phyloP scores from a whole-genome alignment of 1,140 invertebrate species.

The Bicyclus anynana region DNA sequence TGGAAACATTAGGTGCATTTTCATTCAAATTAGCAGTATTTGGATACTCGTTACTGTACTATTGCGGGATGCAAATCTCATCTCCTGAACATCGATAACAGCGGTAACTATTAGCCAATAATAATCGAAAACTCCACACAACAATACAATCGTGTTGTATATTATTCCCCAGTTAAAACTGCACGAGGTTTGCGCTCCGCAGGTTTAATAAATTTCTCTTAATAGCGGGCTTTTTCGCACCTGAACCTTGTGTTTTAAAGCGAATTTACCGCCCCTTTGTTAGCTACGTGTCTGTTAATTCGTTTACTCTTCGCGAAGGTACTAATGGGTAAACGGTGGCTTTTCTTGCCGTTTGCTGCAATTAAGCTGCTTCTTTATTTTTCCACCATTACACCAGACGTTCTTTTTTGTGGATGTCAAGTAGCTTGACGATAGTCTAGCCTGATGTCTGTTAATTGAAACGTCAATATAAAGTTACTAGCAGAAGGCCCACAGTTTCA shows the following conservation, averaged over 20 bases:
- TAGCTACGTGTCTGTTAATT: conserved; percentile 65
- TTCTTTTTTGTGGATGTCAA: too few relatives aligned
- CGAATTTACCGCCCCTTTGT: conserved; percentile 61
- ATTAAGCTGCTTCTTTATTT: too few relatives aligned
- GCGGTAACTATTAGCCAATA: background rate
- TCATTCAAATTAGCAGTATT: too few relatives aligned
- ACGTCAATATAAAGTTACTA: too few relatives aligned
- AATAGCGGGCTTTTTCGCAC: conserved; percentile 62
- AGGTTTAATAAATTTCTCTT: conserved; percentile 63
- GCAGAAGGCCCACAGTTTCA: too few relatives aligned
- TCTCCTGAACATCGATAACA: background rate
- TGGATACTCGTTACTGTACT: too few relatives aligned
- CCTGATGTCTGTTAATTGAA: too few relatives aligned
- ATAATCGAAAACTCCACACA: background rate
- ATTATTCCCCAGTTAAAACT: conserved; percentile 8
- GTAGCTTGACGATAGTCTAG: too few relatives aligned
- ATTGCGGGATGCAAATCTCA: too few relatives aligned
- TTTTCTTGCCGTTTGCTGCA: conserved; percentile 67
- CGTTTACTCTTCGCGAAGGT: conserved; percentile 57
- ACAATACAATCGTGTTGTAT: background rate
- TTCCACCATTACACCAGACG: too few relatives aligned
- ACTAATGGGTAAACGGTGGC: conserved; percentile 61
- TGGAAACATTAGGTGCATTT: too few relatives aligned
- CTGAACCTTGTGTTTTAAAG: conserved; percentile 62
- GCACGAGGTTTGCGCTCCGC: conserved; percentile 26